Conservation (phyloP, 1,140 invertebrate genomes). For the Notospermus geniculatus region DNA sequence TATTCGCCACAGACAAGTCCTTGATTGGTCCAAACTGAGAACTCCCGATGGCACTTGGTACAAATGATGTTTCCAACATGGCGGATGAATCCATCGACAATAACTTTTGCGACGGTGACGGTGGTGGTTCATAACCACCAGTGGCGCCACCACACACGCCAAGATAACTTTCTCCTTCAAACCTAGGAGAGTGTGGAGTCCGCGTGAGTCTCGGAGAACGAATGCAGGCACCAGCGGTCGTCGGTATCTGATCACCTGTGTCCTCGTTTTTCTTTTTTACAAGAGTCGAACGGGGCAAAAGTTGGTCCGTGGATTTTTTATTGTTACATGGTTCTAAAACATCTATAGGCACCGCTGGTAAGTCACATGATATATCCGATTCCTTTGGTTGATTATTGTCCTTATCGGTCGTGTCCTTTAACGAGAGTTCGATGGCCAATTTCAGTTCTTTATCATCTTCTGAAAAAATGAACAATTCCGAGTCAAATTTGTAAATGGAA, state of each 20-base stretch:
- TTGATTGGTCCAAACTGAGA: constrained; percentile 45
- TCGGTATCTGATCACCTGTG: no score
- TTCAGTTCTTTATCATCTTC: constrained; percentile 19
- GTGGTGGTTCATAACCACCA: neutral
- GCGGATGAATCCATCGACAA: neutral
- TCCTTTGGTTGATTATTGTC: neutral
- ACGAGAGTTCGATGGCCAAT: constrained; percentile 25
- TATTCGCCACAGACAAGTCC: constrained; percentile 45
- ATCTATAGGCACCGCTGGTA: no score
- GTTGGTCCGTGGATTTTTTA: no score
- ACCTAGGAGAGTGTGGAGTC: no score
- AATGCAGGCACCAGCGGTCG: no score
- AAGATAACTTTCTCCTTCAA: constrained; percentile 1
- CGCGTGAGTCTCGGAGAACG: no score
- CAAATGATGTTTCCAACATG: constrained; percentile 4
- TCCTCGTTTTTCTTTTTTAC: no score
- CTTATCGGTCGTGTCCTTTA: constrained; percentile 14
- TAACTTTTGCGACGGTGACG: neutral
- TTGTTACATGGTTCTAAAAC: no score
- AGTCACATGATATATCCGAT: no score
- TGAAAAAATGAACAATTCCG: constrained; percentile 3
- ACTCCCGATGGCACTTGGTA: neutral
- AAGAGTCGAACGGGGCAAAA: no score
- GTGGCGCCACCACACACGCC: constrained; percentile 5
- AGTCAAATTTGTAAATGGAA: no score